These are phyloP conservation scores for Clangula hyemalis DNA, from an alignment of 2,797 vertebrate species.

Conservation along the genomic window DNA sequence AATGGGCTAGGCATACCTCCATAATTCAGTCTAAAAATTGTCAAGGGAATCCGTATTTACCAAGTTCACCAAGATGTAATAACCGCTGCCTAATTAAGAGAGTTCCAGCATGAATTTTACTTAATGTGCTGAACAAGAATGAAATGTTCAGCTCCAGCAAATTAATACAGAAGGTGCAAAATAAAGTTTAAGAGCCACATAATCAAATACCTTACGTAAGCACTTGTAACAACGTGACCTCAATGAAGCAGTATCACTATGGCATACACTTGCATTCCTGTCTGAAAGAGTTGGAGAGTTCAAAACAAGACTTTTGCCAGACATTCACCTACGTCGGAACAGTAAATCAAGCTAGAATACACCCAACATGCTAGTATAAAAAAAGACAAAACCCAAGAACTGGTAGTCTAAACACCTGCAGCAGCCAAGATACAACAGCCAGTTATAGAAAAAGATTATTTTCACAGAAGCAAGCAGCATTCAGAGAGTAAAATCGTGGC, in stretches of 20 bases:
- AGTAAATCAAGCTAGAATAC: slow-evolving; percentile 3
- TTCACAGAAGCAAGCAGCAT: neutral
- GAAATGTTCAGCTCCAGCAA: neutral
- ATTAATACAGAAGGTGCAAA: neutral
- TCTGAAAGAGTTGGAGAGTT: neutral
- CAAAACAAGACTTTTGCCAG: neutral
- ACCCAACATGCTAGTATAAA: neutral
- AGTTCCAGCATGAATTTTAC: neutral
- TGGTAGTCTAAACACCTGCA: neutral
- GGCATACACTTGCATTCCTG: neutral
- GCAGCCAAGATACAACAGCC: neutral
- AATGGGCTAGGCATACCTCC: neutral
- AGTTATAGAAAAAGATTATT: neutral
- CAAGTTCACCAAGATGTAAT: neutral
- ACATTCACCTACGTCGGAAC: neutral
- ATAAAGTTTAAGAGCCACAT: neutral
- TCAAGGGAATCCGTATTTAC: slow-evolving; percentile 3
- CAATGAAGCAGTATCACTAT: neutral
- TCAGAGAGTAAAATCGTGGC: neutral
- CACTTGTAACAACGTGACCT: neutral
- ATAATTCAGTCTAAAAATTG: neutral
- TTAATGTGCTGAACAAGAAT: neutral
- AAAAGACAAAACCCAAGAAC: neutral
- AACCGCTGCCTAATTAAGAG: slow-evolving; percentile 1
- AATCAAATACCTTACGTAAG: neutral